Evolutionary conservation across 2,888 invertebrate genomes (phyloP).

Genomic region (Trissolcus brochymenae): DNA sequence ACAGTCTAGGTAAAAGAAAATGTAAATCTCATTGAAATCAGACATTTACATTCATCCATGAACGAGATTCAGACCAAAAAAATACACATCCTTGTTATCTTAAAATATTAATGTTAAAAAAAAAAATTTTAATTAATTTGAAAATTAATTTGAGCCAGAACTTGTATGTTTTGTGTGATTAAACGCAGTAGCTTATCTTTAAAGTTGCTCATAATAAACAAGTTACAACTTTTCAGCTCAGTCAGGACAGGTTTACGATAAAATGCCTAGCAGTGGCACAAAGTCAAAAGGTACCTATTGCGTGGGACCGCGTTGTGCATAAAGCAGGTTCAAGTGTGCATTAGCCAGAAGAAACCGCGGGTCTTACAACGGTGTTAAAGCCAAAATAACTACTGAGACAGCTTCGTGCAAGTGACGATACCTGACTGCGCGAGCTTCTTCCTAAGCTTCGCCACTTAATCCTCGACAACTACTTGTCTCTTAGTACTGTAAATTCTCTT

Average conservation of each 20-base stretch:
- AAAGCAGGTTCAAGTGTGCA: constrained; percentile 37
- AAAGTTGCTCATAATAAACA: constrained; percentile 34
- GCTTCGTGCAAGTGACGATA: constrained; percentile 47
- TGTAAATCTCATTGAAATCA: too few relatives aligned
- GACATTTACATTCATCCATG: too few relatives aligned
- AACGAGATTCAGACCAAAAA: too few relatives aligned
- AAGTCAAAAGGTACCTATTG: too few relatives aligned
- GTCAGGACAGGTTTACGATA: constrained; percentile 38
- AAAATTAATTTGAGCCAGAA: too few relatives aligned
- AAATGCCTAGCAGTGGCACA: constrained; percentile 18
- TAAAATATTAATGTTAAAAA: too few relatives aligned
- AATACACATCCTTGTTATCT: too few relatives aligned
- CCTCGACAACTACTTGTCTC: constrained; percentile 51
- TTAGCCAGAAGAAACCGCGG: constrained; percentile 38
- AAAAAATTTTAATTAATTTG: too few relatives aligned
- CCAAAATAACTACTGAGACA: constrained; percentile 43
- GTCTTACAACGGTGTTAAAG: constrained; percentile 41
- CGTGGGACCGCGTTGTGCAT: constrained; percentile 8
- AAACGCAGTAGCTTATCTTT: constrained; percentile 9
- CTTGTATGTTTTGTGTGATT: too few relatives aligned
- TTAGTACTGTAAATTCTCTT: constrained; percentile 33
- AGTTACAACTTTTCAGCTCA: constrained; percentile 33
- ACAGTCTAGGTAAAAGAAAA: not conserved
- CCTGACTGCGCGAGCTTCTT: constrained; percentile 29
- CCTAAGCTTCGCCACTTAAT: constrained; percentile 47